Conservation (phyloP, 2,888 invertebrate genomes). For the Ormia ochracea region DNA sequence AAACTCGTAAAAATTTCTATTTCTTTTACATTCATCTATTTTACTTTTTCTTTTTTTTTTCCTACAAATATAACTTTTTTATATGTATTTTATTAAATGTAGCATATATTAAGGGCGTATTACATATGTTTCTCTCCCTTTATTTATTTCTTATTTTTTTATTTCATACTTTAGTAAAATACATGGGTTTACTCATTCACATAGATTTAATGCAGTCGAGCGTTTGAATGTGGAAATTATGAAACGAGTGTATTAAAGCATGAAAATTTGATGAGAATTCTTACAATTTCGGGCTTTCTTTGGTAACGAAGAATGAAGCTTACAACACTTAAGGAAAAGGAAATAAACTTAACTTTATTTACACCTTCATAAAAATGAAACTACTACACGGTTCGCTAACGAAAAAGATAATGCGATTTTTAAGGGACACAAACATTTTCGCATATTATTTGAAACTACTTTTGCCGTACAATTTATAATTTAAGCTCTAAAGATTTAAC, state of each 20-base stretch:
- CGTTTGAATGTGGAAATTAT: slow-evolving; percentile 62
- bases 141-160: neutral
- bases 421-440: too few relatives aligned
- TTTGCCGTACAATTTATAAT: too few relatives aligned
- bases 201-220: slow-evolving; percentile 64
- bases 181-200: slow-evolving; percentile 3
- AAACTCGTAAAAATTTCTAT: slow-evolving; percentile 45
- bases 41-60: neutral
- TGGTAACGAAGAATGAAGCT: slow-evolving; percentile 44
- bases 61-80: too few relatives aligned
- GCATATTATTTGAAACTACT: too few relatives aligned
- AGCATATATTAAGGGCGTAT: slow-evolving; percentile 64
- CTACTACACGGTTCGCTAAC: slow-evolving; percentile 11
- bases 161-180: neutral
- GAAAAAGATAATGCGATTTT: too few relatives aligned
- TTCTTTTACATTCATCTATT: slow-evolving; percentile 5
- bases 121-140: slow-evolving; percentile 47
- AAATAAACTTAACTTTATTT: slow-evolving; percentile 31
- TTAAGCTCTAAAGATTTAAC: too few relatives aligned
- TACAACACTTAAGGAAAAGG: slow-evolving; percentile 4
- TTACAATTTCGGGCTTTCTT: slow-evolving; percentile 50
- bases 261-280: slow-evolving; percentile 60
- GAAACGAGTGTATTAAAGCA: slow-evolving; percentile 64
- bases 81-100: slow-evolving; percentile 56
- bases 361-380: slow-evolving; percentile 3